Percentiles rank a stretch among this genome's conserved stretches.
These are phyloP conservation scores for Lates calcarifer DNA, from an alignment of 2,113 vertebrate genomes.

Conservation along the genomic window DNA sequence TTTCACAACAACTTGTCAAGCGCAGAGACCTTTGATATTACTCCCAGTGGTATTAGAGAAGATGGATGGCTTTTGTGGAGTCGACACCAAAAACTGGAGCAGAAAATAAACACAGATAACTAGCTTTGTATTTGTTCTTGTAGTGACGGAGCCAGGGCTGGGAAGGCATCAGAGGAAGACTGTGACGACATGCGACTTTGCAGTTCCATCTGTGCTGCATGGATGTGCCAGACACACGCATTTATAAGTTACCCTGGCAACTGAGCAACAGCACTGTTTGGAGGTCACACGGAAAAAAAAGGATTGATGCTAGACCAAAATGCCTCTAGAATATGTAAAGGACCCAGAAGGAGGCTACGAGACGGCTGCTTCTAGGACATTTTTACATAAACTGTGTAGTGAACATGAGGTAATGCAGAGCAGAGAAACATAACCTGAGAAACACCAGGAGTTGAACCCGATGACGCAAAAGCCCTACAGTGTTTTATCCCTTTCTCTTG, in stretches of 20 bases:
- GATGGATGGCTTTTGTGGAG: not conserved
- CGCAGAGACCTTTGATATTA: not conserved
- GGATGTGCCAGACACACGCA: slow-evolving; percentile 67
- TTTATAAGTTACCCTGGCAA: slow-evolving; percentile 75
- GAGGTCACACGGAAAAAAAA: slow-evolving; percentile 49
- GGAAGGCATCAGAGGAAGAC: slow-evolving; percentile 47
- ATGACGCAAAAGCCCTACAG: slow-evolving; percentile 52
- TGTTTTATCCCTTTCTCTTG: slow-evolving; percentile 63
- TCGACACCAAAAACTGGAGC: not conserved
- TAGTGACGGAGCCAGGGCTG: slow-evolving; percentile 9
- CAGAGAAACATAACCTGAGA: slow-evolving; percentile 52
- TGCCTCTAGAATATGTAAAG: slow-evolving; percentile 1
- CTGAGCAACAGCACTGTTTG: slow-evolving; percentile 50
- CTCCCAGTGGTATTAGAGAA: slow-evolving; percentile 1
- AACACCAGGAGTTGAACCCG: slow-evolving; percentile 45
- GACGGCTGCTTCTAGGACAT: not conserved
- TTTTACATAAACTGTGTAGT: slow-evolving; percentile 25
- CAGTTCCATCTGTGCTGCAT: slow-evolving; percentile 75
- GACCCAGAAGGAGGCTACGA: not conserved
- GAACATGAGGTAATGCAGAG: slow-evolving; percentile 50
- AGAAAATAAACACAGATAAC: not conserved
- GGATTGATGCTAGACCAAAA: slow-evolving; percentile 35
- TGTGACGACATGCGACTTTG: slow-evolving; percentile 71
- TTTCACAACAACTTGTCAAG: slow-evolving; percentile 36
- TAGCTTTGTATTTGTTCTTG: slow-evolving; percentile 14